Base-by-base conservation (phyloP, 2,797 vertebrate species). In the Hozukius guyotensis region DNA sequence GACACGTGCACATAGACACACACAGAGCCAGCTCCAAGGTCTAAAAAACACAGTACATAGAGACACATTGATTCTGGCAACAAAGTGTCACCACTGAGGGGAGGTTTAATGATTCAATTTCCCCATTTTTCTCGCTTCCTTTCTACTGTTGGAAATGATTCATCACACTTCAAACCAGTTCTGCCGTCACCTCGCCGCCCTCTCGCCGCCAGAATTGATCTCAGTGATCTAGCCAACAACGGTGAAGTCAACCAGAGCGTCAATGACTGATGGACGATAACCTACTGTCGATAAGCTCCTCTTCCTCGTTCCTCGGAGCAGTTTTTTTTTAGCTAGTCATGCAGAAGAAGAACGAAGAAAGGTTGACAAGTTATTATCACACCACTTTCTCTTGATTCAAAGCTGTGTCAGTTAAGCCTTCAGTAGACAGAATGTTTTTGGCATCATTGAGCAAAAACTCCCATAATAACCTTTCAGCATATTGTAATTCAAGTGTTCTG, bases 61-160 rank as follows among this genome's bases (percentile, higher is more conserved):
- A 73, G 55, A 36, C 75, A 52, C 74, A 20, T 5, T 29, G 53
- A 22, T 20, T 14, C 66, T 83, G 87, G 84, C 81, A 84, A 84
- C 60, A 55, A 31, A 83, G 60, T 65, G 72, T 89, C 80, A 73
- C n/a, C 24, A 36, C 68, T 11, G 42, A 77, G 67, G 80, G 72
- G 32, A 60, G 22, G 57, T 77, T 90, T 69, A 89, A 86, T 87
- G 34, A 92, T 89, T 91, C 16, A 84, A 42, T 75, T 83, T 85
- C 80, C 84, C 78, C 0, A 25, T 82, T 81, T 25, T 68, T 63
- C 9, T 72, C 5, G 13, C 13, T 67, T 81, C 42, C 38, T 71
- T 38, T 68, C 27, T 49, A 9, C 73, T 56, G 9, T 22, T 88
- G 82, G 64, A 82, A 82, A 77, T 27, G 6, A 80, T 90, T 77